Base-by-base conservation (phyloP, 2,113 vertebrate genomes). In the Pseudopipra pipra region DNA sequence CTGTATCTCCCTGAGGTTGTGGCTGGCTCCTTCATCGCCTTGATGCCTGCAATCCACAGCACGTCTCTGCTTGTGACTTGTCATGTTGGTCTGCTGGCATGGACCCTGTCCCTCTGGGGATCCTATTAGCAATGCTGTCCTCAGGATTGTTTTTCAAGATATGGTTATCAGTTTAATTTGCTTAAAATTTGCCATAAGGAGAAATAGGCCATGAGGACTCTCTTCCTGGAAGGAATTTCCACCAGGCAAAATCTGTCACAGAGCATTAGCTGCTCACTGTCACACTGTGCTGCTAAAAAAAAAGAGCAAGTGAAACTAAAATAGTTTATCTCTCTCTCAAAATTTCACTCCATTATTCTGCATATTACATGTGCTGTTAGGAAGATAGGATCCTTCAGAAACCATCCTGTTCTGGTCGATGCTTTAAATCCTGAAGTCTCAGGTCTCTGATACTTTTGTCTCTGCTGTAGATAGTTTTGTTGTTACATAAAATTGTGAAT, bases 1-100 rank as follows among this genome's bases (percentile, higher is more conserved):
- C 49, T 0, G 0, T 20, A 19, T 44, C 3, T 37, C 33, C 18
- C 4, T 1, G 3, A 55, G 58, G 21, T 46, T 0, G 0, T 1
- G 8, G n/a, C 46, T 2, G 4, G n/a, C 56, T 89, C 74, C 44
- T 18, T 59, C 56, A 3, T 33, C 0, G 20, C 85, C 37, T 56
- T 1, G 0, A 8, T 85, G 47, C 78, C 82, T 91, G 39, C 22
- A 28, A 27, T 72, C 27, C 71, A 11, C 25, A 94, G 19, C 87
- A 31, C 0, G 4, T 95, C 78, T 55, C 68, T 43, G 87, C n/a
- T 77, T 31, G 23, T 58, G 41, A 41, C 31, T 94, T 56, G 88
- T 51, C 46, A 54, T 87, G 70, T 75, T 43, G 83, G 56, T 79
- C 54, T 84, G 3, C 66, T 87, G 59, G n/a, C 71, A 37, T 3